A percentile compares a stretch with the other conserved stretches of the same genome.
Conservation (phyloP, 2,113 vertebrate genomes). For the Erinaceus europaeus region DNA sequence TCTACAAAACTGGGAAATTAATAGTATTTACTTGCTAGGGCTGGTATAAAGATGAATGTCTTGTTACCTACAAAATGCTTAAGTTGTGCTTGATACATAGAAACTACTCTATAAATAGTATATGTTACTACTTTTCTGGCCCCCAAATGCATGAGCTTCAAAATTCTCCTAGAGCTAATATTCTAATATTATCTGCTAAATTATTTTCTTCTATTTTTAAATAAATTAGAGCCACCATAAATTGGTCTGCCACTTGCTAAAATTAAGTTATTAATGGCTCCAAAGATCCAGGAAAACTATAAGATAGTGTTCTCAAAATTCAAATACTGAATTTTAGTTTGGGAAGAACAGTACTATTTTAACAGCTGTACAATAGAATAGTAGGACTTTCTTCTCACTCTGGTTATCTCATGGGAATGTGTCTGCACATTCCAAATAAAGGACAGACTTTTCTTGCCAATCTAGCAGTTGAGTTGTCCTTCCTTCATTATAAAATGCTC, state of each 20-base stretch:
- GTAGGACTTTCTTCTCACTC: background rate
- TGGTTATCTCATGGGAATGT: background rate
- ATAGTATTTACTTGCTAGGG: background rate
- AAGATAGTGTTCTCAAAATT: slow-evolving; percentile 34
- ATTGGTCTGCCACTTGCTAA: background rate
- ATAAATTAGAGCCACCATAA: background rate
- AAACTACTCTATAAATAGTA: slow-evolving; percentile 55
- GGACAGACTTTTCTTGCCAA: background rate
- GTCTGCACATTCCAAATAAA: background rate
- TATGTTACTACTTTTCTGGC: slow-evolving; percentile 20
- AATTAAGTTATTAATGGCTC: slow-evolving; percentile 9
- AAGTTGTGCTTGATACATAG: background rate
- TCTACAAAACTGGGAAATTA: background rate
- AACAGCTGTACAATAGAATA: slow-evolving; percentile 25
- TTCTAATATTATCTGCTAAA: slow-evolving; percentile 41
- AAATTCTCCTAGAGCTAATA: slow-evolving; percentile 43
- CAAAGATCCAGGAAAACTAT: background rate
- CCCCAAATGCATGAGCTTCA: slow-evolving; percentile 22
- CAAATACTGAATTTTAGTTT: background rate
- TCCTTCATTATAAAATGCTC: slow-evolving; percentile 4
- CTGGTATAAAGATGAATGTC: background rate
- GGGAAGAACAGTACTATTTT: background rate
- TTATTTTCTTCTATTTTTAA: slow-evolving; percentile 46
- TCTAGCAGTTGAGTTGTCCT: background rate
- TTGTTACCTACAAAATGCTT: slow-evolving; percentile 25